A percentile compares a stretch with the other conserved stretches of the same genome.
These are phyloP conservation scores for Nycticorax nycticorax DNA, from an alignment of 2,113 vertebrate species.

Conservation along the genomic window DNA sequence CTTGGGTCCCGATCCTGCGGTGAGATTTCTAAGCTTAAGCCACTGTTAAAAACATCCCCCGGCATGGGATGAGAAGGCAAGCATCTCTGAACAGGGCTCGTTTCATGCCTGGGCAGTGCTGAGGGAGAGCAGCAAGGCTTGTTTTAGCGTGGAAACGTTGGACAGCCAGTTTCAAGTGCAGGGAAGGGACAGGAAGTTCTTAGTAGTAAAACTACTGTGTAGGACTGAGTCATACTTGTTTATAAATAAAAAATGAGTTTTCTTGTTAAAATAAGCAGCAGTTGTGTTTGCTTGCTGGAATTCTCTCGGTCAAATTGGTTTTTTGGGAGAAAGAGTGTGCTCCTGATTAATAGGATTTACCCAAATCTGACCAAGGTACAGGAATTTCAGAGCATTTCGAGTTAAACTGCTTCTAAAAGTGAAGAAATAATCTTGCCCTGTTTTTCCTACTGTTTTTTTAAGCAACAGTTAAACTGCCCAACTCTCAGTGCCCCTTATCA, in stretches of 20 bases:
- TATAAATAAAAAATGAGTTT: not conserved
- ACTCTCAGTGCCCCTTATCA: not conserved
- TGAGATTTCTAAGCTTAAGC: not conserved
- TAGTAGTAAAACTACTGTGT: not conserved
- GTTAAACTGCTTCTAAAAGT: not conserved
- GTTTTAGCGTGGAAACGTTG: not conserved
- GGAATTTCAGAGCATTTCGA: not conserved
- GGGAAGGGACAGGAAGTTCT: not conserved
- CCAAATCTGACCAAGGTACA: not conserved
- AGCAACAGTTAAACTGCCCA: not conserved
- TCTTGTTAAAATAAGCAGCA: not conserved
- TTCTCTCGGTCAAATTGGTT: not conserved
- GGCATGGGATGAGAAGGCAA: not conserved
- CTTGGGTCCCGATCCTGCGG: rapidly evolving
- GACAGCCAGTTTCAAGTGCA: not conserved
- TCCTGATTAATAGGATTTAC: not conserved
- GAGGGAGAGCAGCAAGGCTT: not conserved
- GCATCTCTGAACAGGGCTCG: not conserved
- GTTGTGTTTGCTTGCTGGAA: not conserved
- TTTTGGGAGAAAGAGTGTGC: not conserved
- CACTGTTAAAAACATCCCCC: not conserved
- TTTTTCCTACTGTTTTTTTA: not conserved
- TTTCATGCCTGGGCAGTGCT: not conserved
- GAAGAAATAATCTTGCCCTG: not conserved
- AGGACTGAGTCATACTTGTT: not conserved